Evolutionary conservation across 1,140 invertebrate species (phyloP), one percentile per base, ranked within the genome.

Genomic region (Tetragonula clypearis): DNA sequence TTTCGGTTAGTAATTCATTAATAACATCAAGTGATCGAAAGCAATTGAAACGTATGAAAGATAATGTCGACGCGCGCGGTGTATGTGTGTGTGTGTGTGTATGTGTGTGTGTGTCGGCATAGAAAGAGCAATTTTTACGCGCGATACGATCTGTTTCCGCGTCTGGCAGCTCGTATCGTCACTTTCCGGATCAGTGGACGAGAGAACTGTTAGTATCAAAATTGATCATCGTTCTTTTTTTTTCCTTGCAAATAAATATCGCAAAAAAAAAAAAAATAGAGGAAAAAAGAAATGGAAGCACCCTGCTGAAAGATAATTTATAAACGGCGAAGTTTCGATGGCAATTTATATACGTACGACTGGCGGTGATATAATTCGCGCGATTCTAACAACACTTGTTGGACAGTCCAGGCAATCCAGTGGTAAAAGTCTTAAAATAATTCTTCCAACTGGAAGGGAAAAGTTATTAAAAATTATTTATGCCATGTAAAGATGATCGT

Each of bases 131-230:
- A 83, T 65, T 86, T 85, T 89, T 89, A 82, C 76, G 74, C 76
- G 65, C 88, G 88, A 86, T 88, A 82, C 79, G 84, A 88, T 89
- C 85, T 88, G 85, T 87, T 89, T 89, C 85, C 88, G 65, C 78
- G 83, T 79, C 84, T 81, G 73, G 75, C 80, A 72, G 75, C 88
- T 74, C 85, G 69, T 90, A 90, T 90, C 88, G 88, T 89, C 82
- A 80, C 88, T 90, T 90, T 90, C 87, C 88, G 75, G 88, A 90
- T 90, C 88, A 90, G 60, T 90, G 88, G 62, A 68, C 87, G 75
- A 86, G 72, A 86, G 85, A 84, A 74, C 87, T 88, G 76, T 88
- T 86, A 83, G 79, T 76, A 68, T 76, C 84, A 66, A 65, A 80
- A 86, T 88, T 81, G 88, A 89, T 80, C 86, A 60, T 73, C 72